Conservation (phyloP, 1,140 invertebrate species). For the Leptopilina boulardi region DNA sequence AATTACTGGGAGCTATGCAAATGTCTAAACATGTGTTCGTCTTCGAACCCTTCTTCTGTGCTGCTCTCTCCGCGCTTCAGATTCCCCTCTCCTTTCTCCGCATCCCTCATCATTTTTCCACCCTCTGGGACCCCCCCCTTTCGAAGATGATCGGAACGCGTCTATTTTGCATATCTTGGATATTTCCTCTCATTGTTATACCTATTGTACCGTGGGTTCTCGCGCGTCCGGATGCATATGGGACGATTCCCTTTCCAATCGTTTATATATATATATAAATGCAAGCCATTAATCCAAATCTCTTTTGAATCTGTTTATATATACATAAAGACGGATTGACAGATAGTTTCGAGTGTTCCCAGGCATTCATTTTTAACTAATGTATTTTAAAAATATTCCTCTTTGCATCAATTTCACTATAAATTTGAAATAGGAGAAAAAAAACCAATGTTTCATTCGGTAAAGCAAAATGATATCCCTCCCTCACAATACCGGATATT, state of each 20-base stretch:
- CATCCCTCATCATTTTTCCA: slow-evolving; percentile 39
- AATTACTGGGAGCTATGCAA: slow-evolving; percentile 73
- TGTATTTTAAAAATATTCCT: slow-evolving; percentile 49
- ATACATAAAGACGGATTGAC: slow-evolving; percentile 72
- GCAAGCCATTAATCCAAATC: slow-evolving; percentile 75
- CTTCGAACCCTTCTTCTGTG: slow-evolving; percentile 71
- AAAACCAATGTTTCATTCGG: too few species aligned
- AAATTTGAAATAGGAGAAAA: too few species aligned
- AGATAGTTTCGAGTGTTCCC: slow-evolving; percentile 73
- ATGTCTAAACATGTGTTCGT: slow-evolving; percentile 74
- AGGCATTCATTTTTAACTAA: slow-evolving; percentile 56
- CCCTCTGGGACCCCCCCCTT: slow-evolving; percentile 59
- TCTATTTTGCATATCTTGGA: slow-evolving; percentile 75
- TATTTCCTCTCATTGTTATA: slow-evolving; percentile 75
- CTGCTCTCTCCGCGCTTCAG: slow-evolving; percentile 53
- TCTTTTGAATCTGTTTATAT: slow-evolving; percentile 72
- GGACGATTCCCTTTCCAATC: slow-evolving; percentile 65
- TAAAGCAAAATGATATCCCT: too few species aligned
- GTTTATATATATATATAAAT: too few species aligned
- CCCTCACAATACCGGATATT: too few species aligned
- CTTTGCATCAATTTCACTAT: too few species aligned
- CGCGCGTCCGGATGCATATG: slow-evolving; percentile 62
- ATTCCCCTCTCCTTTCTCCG: neutral
- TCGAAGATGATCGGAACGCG: slow-evolving; percentile 74
- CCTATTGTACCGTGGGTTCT: slow-evolving; percentile 66